Conservation (phyloP, 1,140 invertebrate genomes). For the Leptinotarsa lineolata region DNA sequence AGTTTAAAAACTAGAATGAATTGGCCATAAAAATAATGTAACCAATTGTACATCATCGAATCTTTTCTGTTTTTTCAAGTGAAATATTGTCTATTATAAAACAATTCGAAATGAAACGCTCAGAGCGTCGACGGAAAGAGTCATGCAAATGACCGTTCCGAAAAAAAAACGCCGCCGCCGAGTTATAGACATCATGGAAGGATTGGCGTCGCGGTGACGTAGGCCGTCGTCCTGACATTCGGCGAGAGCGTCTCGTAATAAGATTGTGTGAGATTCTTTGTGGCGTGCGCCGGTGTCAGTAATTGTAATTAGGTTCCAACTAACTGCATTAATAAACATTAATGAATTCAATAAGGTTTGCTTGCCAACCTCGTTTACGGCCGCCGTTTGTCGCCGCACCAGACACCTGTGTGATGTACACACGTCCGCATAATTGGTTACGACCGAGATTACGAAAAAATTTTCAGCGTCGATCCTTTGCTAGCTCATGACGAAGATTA, state of each 20-base stretch:
- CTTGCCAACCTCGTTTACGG: constrained; percentile 45
- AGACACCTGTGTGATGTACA: constrained; percentile 8
- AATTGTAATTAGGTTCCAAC: constrained; percentile 54
- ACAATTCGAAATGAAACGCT: no score
- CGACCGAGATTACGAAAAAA: no score
- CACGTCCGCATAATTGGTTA: neutral
- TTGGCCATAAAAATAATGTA: no score
- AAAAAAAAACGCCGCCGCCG: constrained; percentile 23
- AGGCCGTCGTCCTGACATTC: constrained; percentile 34
- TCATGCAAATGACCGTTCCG: constrained; percentile 3
- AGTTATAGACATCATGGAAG: constrained; percentile 1
- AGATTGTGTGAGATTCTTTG: constrained; percentile 53
- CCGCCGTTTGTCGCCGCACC: constrained; percentile 41
- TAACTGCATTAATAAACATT: constrained; percentile 55
- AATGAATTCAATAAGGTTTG: constrained; percentile 55
- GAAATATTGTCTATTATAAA: no score
- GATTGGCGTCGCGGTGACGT: constrained; percentile 23
- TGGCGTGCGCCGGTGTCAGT: constrained; percentile 51
- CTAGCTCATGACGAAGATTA: no score
- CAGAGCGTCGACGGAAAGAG: neutral
- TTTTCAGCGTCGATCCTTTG: no score
- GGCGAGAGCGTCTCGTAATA: constrained; percentile 43
- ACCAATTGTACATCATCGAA: no score
- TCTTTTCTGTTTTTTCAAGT: no score
- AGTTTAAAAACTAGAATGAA: no score